Percentiles rank a stretch among this genome's conserved stretches.
phyloP scores from a whole-genome alignment of 1,140 invertebrate genomes.

The Drosophila sproati region DNA sequence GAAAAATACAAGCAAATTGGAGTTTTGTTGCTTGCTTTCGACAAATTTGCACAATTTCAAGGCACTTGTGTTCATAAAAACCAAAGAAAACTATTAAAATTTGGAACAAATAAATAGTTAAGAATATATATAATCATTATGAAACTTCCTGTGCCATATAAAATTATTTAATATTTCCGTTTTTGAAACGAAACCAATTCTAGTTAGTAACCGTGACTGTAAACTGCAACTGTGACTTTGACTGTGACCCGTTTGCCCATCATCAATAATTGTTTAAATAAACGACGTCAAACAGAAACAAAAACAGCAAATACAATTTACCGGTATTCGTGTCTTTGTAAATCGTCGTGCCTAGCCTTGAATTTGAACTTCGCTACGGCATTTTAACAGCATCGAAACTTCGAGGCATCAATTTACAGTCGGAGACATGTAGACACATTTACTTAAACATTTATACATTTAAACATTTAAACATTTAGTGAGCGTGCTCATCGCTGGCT shows the following conservation, averaged over 20 bases:
- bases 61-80: conserved; percentile 47
- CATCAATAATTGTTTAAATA: conserved; percentile 30
- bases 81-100: conserved; percentile 35
- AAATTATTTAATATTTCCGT: conserved; percentile 15
- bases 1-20: conserved; percentile 34
- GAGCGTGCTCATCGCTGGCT: conserved; percentile 26
- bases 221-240: not conserved
- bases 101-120: conserved; percentile 10
- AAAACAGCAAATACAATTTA: conserved; percentile 39
- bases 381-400: conserved; percentile 56
- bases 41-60: conserved; percentile 71
- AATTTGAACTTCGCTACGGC: conserved; percentile 77
- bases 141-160: conserved; percentile 26
- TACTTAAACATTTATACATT: not conserved
- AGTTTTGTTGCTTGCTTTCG: conserved; percentile 15
- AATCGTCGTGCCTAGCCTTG: conserved; percentile 71
- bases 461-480: not conserved
- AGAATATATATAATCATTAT: conserved; percentile 38
- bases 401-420: conserved; percentile 33
- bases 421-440: conserved; percentile 8
- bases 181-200: not conserved
- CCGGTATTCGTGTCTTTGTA: conserved; percentile 47
- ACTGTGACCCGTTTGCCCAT: conserved; percentile 4
- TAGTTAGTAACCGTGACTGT: not conserved
- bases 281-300: conserved; percentile 16